phyloP scores from a whole-genome alignment of 2,797 vertebrate species.

The Melanogrammus aeglefinus region DNA sequence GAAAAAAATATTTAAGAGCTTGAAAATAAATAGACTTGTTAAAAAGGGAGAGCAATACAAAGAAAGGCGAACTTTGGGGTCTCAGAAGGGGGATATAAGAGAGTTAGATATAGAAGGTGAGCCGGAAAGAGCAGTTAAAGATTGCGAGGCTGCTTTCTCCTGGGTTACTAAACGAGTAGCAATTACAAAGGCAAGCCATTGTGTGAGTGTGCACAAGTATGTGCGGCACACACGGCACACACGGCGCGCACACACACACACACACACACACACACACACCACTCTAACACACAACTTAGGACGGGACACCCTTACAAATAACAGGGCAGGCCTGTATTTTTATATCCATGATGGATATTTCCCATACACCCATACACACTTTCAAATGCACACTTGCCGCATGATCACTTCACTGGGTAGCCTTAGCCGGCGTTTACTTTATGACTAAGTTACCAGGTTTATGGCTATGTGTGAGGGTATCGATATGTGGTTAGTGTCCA shows the following conservation, averaged over 20 bases:
- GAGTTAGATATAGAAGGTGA: slow-evolving; percentile 17
- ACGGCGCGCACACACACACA: not conserved
- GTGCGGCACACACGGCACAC: no score
- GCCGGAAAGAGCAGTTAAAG: slow-evolving; percentile 67
- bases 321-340: not conserved
- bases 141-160: slow-evolving; percentile 50
- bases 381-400: not conserved
- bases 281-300: not conserved
- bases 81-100: slow-evolving; percentile 7
- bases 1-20: no score
- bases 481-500: not conserved
- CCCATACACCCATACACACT: not conserved
- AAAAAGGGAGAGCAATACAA: slow-evolving; percentile 15
- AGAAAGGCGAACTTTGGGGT: slow-evolving; percentile 20
- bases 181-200: slow-evolving; percentile 49
- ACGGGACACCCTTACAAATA: not conserved
- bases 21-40: not conserved
- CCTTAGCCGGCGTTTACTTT: not conserved
- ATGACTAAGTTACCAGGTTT: not conserved
- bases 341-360: no score
- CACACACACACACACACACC: slow-evolving; percentile 3
- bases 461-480: slow-evolving; percentile 20
- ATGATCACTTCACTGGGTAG: slow-evolving; percentile 14
- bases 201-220: not conserved
- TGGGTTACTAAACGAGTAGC: slow-evolving; percentile 58